A percentile compares a stretch with the other conserved stretches of the same genome.
Evolutionary conservation across 2,113 vertebrate species (phyloP).

Genomic region (Xenus cinereus): DNA sequence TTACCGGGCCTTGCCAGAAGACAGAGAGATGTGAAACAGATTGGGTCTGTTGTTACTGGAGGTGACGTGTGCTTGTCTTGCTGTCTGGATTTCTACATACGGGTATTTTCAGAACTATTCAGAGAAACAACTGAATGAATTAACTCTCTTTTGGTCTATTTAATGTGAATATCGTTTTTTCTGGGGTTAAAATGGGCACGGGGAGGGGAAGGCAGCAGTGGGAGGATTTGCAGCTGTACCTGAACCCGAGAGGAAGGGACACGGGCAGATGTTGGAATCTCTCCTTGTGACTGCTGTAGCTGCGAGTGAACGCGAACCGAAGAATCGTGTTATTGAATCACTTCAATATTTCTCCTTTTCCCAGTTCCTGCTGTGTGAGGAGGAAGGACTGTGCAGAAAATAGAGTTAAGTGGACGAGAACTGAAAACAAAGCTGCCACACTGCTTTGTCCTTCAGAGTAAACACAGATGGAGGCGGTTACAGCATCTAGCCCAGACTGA

Average conservation of each 20-base stretch:
- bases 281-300: neutral
- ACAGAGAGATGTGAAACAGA: neutral
- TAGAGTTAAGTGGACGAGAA: neutral
- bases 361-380: neutral
- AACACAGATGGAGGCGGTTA: neutral
- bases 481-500: neutral
- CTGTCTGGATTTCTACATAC: neutral
- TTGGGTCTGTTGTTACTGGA: neutral
- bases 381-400: neutral
- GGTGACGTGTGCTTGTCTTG: accelerated
- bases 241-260: neutral
- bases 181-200: accelerated
- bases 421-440: neutral
- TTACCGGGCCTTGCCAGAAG: neutral
- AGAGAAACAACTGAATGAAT: neutral
- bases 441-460: neutral
- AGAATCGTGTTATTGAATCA: accelerated
- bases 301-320: accelerated
- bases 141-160: neutral
- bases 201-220: neutral
- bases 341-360: neutral
- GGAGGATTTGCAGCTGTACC: neutral
- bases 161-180: neutral
- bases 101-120: neutral
- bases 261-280: neutral